Evolutionary conservation across 2,797 vertebrate species (phyloP).

Genomic region (Leuciscus waleckii): DNA sequence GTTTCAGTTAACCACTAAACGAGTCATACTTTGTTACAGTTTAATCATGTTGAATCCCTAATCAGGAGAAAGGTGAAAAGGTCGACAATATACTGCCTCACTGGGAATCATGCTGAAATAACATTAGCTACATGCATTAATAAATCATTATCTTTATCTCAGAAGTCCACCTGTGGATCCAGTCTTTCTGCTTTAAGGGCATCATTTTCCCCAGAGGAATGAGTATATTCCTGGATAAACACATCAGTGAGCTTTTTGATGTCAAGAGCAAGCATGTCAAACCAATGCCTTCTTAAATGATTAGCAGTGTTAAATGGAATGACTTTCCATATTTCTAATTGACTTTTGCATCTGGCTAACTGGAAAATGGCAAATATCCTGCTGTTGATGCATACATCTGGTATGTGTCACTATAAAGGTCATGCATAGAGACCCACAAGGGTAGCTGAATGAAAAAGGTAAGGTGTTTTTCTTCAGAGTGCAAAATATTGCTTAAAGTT

Average conservation of each 20-base stretch:
- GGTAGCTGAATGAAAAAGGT: neutral
- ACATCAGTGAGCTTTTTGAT: constrained; percentile 34
- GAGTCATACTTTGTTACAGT: neutral
- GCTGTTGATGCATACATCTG: neutral
- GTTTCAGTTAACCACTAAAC: neutral
- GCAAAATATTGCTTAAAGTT: neutral
- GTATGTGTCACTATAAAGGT: neutral
- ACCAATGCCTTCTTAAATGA: neutral
- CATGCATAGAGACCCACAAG: neutral
- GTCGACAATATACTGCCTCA: neutral
- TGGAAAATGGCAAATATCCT: neutral
- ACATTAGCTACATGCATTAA: constrained; percentile 1
- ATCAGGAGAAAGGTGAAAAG: neutral
- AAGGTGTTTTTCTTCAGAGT: neutral
- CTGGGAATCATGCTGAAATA: constrained; percentile 1
- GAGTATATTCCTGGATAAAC: neutral
- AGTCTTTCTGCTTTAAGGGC: neutral
- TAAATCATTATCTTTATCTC: constrained; percentile 42
- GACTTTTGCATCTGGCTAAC: neutral
- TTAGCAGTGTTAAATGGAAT: neutral
- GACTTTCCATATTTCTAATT: constrained; percentile 1
- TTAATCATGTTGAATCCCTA: neutral
- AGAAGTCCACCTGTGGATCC: constrained; percentile 35
- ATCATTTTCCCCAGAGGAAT: neutral
- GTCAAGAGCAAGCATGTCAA: constrained; percentile 3